Base-by-base conservation (phyloP, 2,113 vertebrate species). In the Hipposideros armiger region DNA sequence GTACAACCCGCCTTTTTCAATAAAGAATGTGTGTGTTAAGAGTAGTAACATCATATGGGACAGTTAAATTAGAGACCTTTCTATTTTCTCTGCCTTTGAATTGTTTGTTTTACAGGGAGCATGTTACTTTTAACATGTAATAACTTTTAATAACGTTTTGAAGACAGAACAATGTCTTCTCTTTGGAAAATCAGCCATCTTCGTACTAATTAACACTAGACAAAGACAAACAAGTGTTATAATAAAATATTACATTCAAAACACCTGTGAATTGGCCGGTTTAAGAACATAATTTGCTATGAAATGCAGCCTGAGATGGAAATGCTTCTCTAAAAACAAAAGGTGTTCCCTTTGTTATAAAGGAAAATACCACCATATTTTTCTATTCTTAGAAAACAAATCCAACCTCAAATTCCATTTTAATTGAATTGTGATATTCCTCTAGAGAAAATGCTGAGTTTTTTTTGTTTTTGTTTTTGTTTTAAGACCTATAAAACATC, bases 211-310 rank as follows among this genome's bases (percentile, higher is more conserved):
- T 89, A 95, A 96, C 58, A 94, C 76, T 87, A 52, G 54, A 97
- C 84, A 97, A 95, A 86, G 82, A 54, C 97, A 97, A 98, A 96
- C 94, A 98, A 92, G 88, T 97, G 97, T 97, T 95, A 64, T 96
- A 98, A 97, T 90, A 96, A 97, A 95, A 95, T 88, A 88, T 72
- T 76, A 90, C 82, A 30, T 97, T 98, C 95, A 96, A 97, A 98
- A 32, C 91, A 94, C 66, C n/a, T 97, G 5, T 93, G 45, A 87
- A 78, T 45, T 96, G 82, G 72, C 94, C 95, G 32, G 20, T 84
- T 96, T 96, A 95, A 97, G 97, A 98, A 96, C 96, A 93, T 88
- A 95, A 85, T 95, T 98, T 97, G 94, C 95, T 98, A 56, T 96
- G 92, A 98, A 97, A 96, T 52, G 91, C n/a, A 40, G 4, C 32